Percentiles rank a stretch among this genome's conserved stretches.
Conservation (phyloP, 2,113 vertebrate genomes). For the Pluvialis apricaria region DNA sequence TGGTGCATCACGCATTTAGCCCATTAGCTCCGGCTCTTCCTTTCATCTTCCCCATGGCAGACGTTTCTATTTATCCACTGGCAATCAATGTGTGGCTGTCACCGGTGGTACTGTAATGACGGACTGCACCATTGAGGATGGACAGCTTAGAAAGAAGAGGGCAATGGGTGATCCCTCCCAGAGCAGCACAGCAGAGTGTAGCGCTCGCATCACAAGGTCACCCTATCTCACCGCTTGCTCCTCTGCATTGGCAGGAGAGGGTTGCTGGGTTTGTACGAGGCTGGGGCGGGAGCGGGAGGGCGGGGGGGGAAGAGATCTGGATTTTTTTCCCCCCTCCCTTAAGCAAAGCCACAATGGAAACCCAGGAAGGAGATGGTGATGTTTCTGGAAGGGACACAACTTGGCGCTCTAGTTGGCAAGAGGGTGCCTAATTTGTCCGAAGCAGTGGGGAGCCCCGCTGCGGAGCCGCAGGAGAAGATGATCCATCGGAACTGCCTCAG, state of each 20-base stretch:
- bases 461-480: slow-evolving; percentile 84
- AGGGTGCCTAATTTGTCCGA: slow-evolving; percentile 82
- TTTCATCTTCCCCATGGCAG: slow-evolving; percentile 80
- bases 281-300: slow-evolving; percentile 37
- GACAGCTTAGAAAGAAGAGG: slow-evolving; percentile 94
- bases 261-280: slow-evolving; percentile 50
- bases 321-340: slow-evolving; percentile 48
- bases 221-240: slow-evolving; percentile 73
- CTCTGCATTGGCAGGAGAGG: slow-evolving; percentile 41
- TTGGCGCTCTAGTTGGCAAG: slow-evolving; percentile 82
- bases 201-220: slow-evolving; percentile 89
- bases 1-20: slow-evolving; percentile 76
- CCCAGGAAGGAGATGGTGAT: slow-evolving; percentile 89
- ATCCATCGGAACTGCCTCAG: slow-evolving; percentile 81
- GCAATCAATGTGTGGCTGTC: slow-evolving; percentile 95
- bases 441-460: slow-evolving; percentile 76
- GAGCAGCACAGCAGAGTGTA: slow-evolving; percentile 84
- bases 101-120: slow-evolving; percentile 91
- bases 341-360: slow-evolving; percentile 82
- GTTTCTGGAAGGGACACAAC: slow-evolving; percentile 87
- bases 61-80: slow-evolving; percentile 89
- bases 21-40: slow-evolving; percentile 78
- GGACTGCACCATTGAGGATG: slow-evolving; percentile 94
- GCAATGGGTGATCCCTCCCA: slow-evolving; percentile 98
- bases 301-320: slow-evolving; percentile 40